Conservation (phyloP, 92 coral and sea anemone species). For the Palythoa caribaeorum region DNA sequence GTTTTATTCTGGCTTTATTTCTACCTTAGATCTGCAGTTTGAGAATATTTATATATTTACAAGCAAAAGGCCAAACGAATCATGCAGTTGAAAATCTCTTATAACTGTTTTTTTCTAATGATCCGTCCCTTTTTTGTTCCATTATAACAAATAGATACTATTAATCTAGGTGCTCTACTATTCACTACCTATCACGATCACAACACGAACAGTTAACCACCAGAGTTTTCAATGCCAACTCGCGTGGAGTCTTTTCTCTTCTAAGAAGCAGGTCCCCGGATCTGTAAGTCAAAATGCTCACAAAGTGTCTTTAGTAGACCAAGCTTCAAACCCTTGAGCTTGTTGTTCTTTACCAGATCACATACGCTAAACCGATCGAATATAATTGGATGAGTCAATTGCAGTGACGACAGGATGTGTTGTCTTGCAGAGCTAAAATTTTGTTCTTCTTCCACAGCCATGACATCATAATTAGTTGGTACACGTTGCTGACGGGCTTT, state of each 20-base stretch:
- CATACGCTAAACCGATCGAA: constrained; percentile 7
- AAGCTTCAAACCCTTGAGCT: constrained; percentile 12
- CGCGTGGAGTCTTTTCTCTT: constrained; percentile 14
- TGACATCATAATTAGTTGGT: constrained; percentile 9
- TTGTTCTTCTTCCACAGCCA: constrained; percentile 33
- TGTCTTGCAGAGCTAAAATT: constrained; percentile 22
- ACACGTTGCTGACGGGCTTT: constrained; percentile 32
- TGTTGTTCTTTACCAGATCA: background rate
- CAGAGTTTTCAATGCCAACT: too few species aligned
- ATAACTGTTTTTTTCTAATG: too few species aligned
- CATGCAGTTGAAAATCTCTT: too few species aligned
- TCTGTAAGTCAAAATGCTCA: background rate
- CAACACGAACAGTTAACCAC: too few species aligned
- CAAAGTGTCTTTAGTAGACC: constrained; percentile 10
- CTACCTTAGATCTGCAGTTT: too few species aligned
- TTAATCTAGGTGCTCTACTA: too few species aligned
- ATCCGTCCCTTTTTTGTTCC: too few species aligned
- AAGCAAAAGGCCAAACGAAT: too few species aligned
- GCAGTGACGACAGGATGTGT: constrained; percentile 31
- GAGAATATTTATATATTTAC: too few species aligned
- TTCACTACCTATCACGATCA: too few species aligned
- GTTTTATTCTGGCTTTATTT: too few species aligned
- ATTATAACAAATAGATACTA: too few species aligned
- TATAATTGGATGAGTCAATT: constrained; percentile 42
- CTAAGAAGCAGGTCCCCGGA: background rate